Percentiles rank a stretch among this genome's conserved stretches.
These are phyloP conservation scores for Gallinago stenura DNA, from an alignment of 2,797 vertebrate genomes.

Conservation along the genomic window DNA sequence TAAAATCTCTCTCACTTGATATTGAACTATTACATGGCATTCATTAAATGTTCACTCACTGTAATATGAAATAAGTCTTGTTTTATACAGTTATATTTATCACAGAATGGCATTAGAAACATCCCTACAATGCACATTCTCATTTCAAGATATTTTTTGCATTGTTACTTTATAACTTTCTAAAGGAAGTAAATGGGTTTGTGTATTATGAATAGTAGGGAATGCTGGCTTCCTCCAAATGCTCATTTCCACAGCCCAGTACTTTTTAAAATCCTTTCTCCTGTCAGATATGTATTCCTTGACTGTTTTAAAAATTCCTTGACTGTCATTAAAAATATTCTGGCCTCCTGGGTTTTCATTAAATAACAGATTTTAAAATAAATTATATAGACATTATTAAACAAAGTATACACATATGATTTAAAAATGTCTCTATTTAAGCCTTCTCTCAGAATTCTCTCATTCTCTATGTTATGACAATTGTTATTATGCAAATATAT, in stretches of 20 bases:
- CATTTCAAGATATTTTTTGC: background rate
- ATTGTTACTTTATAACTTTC: background rate
- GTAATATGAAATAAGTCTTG: background rate
- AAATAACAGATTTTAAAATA: background rate
- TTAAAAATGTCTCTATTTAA: background rate
- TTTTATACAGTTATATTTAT: background rate
- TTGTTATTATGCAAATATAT: background rate
- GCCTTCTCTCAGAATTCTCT: background rate
- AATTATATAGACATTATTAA: background rate
- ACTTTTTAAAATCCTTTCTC: background rate
- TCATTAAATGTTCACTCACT: background rate
- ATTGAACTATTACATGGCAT: background rate
- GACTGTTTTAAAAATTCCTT: background rate
- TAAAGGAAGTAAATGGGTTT: background rate
- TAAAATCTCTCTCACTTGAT: background rate
- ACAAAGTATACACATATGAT: background rate
- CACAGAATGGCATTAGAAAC: background rate
- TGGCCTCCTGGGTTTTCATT: background rate
- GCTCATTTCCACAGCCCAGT: background rate
- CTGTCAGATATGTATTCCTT: background rate
- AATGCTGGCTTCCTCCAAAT: background rate
- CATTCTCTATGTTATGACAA: background rate
- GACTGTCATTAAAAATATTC: background rate
- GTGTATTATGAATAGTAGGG: background rate
- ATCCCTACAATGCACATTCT: background rate